Base-by-base conservation (phyloP, 1,140 invertebrate genomes). In the Heliconius melpomene region DNA sequence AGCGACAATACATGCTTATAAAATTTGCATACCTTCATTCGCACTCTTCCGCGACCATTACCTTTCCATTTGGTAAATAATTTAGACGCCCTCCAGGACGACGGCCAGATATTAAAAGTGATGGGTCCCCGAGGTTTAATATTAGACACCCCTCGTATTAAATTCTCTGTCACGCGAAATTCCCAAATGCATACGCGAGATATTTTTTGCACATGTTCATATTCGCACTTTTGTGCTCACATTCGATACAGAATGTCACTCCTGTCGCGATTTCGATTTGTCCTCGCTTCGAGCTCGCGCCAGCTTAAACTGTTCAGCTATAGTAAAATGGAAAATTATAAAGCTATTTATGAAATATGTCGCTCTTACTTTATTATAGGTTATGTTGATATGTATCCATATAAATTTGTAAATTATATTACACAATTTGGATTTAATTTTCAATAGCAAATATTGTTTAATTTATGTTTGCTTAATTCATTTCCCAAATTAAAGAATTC, bases 131-230 rank as follows among this genome's bases (percentile, higher is more conserved):
- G 85, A 93, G 93, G 91, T 92, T 94, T 93, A 94, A 94, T 94
- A 93, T 94, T 93, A 91, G 91, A 94, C 91, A 91, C 93, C 93
- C 93, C 92, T 90, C 88, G 93, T 93, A 94, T 94, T 94, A 94
- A 94, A 94, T 94, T 94, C 90, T 93, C 89, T 93, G 92, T 92
- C 93, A 93, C 91, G 91, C 91, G 88, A 92, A 93, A 94, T 93
- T 94, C 93, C 93, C 92, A 94, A 93, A 94, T 93, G 93, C 90
- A 94, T 91, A 90, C 87, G 90, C 87, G 87, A 91, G 88, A 93
- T 93, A 94, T 93, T 94, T 93, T 94, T 94, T 93, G 93, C 93
- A 94, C 93, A 94, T 94, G 93, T 94, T 94, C 93, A 89, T 91
- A 92, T 93, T 93, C 86, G 87, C 81, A 88, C 89, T 86, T 91